These are phyloP conservation scores for Cirrhinus mrigala DNA, from an alignment of 2,797 vertebrate species.

Conservation along the genomic window DNA sequence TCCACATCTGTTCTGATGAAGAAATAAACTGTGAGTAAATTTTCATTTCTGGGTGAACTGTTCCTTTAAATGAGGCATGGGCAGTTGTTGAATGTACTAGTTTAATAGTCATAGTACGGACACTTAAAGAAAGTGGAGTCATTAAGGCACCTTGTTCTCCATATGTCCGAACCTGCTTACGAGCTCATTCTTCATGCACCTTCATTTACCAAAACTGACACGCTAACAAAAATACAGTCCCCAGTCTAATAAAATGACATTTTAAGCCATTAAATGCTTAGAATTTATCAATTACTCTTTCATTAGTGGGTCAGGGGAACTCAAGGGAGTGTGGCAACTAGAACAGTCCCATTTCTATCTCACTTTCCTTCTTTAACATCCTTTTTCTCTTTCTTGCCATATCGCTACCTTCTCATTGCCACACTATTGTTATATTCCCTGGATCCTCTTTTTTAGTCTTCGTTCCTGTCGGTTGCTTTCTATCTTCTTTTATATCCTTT, in stretches of 20 bases:
- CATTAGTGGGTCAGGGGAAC: conserved; percentile 65
- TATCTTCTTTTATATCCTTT: conserved; percentile 16
- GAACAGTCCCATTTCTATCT: conserved; percentile 74
- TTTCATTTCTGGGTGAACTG: background rate
- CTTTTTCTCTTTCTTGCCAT: conserved; percentile 31
- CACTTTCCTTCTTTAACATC: conserved; percentile 58
- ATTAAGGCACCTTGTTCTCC: conserved; percentile 4
- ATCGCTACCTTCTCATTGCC: conserved; percentile 33
- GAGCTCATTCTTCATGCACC: background rate
- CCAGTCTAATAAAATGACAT: background rate
- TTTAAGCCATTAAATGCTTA: conserved; percentile 50
- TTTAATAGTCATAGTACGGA: background rate
- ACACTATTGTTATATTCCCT: conserved; percentile 44
- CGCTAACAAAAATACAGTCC: conserved; percentile 3
- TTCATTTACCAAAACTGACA: background rate
- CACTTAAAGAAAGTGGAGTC: background rate
- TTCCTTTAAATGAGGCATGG: background rate
- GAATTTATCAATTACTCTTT: conserved; percentile 46
- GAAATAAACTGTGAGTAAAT: background rate
- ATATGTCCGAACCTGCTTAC: background rate
- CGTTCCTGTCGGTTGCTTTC: conserved; percentile 17
- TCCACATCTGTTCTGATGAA: background rate
- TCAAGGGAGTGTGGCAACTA: conserved; percentile 67
- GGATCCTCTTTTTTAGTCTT: conserved; percentile 10
- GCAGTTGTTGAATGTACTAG: background rate